Evolutionary conservation across 2,888 invertebrate species (phyloP).

Genomic region (Spilosoma lubricipeda): DNA sequence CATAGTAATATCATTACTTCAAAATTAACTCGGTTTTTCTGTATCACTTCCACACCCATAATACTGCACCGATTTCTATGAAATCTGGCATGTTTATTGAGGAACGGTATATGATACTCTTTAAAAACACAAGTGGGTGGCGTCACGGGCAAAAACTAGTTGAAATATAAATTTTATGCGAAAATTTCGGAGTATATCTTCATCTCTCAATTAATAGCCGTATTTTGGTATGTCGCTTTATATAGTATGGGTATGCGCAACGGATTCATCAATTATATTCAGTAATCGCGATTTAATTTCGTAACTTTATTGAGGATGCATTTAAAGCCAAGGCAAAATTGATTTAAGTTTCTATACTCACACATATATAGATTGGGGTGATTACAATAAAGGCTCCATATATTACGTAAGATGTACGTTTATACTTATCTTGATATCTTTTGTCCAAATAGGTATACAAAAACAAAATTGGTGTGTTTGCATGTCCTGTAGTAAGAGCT

Average conservation of each 20-base stretch:
- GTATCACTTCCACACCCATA: no score
- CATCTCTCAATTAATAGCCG: not conserved
- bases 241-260: not conserved
- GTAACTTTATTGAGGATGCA: slow-evolving; percentile 43
- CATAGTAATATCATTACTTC: no score
- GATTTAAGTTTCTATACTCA: slow-evolving; percentile 30
- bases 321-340: slow-evolving; percentile 46
- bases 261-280: slow-evolving; percentile 25
- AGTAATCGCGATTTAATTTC: slow-evolving; percentile 22
- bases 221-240: not conserved
- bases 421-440: not conserved
- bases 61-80: no score
- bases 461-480: not conserved
- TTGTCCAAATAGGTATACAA: not conserved
- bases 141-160: not conserved
- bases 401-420: not conserved
- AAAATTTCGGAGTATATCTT: not conserved
- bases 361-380: not conserved
- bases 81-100: no score
- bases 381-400: not conserved
- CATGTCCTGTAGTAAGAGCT: not conserved
- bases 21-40: no score
- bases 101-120: no score
- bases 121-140: no score
- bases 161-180: not conserved